Conservation (phyloP, 2,113 vertebrate genomes). For the Genyomyrus donnyi region DNA sequence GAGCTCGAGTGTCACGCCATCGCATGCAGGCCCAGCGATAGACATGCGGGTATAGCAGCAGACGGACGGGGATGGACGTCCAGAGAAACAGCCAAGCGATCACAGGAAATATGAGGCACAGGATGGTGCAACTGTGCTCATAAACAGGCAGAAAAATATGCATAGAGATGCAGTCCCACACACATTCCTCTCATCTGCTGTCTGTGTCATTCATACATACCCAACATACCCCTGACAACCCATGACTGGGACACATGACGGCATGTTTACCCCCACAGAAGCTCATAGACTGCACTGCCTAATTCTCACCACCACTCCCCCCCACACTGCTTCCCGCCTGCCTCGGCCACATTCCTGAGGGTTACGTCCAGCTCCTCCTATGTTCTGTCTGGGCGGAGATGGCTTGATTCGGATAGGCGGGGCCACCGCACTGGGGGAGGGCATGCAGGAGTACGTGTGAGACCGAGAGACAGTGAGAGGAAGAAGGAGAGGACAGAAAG, state of each 20-base stretch:
- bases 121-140: not conserved
- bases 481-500: not conserved
- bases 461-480: not conserved
- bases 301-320: not conserved
- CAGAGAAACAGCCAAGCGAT: not conserved
- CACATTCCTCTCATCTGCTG: not conserved
- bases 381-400: not conserved
- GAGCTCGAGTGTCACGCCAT: not conserved
- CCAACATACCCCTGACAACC: not conserved
- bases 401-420: conserved; percentile 11
- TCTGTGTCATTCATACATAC: not conserved
- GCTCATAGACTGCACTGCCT: not conserved
- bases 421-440: not conserved
- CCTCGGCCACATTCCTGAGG: conserved; percentile 28
- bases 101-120: not conserved
- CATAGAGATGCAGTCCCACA: not conserved
- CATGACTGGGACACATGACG: not conserved
- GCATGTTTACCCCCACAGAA: not conserved
- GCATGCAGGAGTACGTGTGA: not conserved
- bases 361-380: conserved; percentile 38
- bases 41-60: not conserved
- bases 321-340: not conserved
- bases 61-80: not conserved
- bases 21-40: not conserved
- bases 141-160: not conserved